Evolutionary conservation across 1,140 invertebrate species (phyloP), one percentile per base, ranked within the genome.

Genomic region (Pachypeltis micranthus): DNA sequence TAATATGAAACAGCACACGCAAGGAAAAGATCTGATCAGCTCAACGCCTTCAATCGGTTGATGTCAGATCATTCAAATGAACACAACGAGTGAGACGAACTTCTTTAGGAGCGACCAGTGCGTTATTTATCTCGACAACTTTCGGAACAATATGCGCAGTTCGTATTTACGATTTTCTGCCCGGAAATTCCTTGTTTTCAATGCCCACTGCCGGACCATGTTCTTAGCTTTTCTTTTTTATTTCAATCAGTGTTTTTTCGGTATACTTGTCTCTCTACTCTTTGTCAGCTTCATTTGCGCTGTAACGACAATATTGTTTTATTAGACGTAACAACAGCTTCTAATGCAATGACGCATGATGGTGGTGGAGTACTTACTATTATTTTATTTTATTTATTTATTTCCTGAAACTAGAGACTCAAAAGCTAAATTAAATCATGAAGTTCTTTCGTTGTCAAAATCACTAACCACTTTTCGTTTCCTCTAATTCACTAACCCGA

Each of bases 311-410:
- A 39, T 39, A 39, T 39, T 7, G 23, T 21, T 51, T 51, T 51
- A 16, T 51, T 51, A 51, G 47, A 51, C 47, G 47, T 51, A 16
- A 16, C 12, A 51, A 51, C 39, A 58, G 55, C 54, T 58, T 62
- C 23, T 62, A 62, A 26, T 27, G 61, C 62, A 34, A 58, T 63
- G 62, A 54, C 34, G 62, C 62, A 63, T 63, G 62, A 62, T 58
- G 62, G 62, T 63, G 62, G 55, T 57, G 62, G 62, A 63, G n/a
- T 27, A 34, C 27, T 19, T 47, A 29, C n/a, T 59, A 27, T 51
- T 21, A 25, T 16, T 28, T 25, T 27, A 51, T 51, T 51, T 44
- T 61, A 51, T 61, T 44, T 61, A 27, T 61, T 44, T 44, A 47
- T 23, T 51, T 61, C 47, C 59, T 61, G 51, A 61, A 39, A 47